Percentiles rank a stretch among this genome's conserved stretches.
These are phyloP conservation scores for Muscicapa striata DNA, from an alignment of 2,797 vertebrate genomes.

Conservation along the genomic window DNA sequence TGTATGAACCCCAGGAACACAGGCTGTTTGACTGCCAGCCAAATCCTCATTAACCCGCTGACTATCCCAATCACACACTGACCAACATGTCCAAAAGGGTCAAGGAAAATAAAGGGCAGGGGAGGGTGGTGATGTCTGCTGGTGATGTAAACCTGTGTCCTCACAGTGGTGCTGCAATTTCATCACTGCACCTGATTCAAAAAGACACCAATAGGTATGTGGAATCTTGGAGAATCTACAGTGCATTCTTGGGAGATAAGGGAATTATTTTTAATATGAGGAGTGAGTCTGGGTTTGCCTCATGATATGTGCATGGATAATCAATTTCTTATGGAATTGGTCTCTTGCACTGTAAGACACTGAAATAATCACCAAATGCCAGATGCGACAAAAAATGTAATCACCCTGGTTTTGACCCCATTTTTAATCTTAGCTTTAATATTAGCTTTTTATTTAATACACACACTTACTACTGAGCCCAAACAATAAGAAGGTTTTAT, in stretches of 20 bases:
- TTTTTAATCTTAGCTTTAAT: neutral
- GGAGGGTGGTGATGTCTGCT: neutral
- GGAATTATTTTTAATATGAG: neutral
- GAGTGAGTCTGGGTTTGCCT: neutral
- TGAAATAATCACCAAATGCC: conserved; percentile 37
- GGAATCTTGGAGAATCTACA: neutral
- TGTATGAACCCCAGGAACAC: neutral
- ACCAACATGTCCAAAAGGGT: neutral
- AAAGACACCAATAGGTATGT: neutral
- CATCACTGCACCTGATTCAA: neutral
- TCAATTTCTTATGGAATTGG: conserved; percentile 35
- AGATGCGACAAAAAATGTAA: conserved; percentile 49
- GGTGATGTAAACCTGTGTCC: neutral
- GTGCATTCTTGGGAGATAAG: neutral
- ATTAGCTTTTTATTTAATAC: conserved; percentile 12
- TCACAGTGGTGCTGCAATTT: neutral
- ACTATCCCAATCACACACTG: neutral
- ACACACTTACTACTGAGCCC: neutral
- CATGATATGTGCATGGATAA: neutral
- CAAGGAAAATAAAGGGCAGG: neutral
- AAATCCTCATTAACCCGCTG: neutral
- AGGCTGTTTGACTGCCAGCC: neutral
- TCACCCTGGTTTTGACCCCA: neutral
- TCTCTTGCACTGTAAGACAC: conserved; percentile 1
- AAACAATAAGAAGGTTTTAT: neutral